A percentile compares a stretch with the other conserved stretches of the same genome.
Evolutionary conservation across 2,797 vertebrate genomes (phyloP).

Genomic region (Tragelaphus oryx): DNA sequence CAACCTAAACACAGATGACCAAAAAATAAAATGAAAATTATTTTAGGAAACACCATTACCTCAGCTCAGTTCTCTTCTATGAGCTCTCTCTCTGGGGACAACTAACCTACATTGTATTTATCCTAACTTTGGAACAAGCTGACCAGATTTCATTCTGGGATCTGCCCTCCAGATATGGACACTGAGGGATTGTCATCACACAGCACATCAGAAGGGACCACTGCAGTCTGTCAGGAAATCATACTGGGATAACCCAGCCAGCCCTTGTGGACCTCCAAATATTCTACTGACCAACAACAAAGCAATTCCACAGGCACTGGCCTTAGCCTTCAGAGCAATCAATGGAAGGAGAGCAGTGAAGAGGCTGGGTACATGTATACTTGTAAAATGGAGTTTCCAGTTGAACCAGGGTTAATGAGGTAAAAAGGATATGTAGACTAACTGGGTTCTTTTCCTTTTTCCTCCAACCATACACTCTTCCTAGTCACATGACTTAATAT

Average conservation of each 20-base stretch:
- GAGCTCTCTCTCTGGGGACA: background rate
- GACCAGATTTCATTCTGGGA: background rate
- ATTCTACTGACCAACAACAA: background rate
- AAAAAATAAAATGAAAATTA: background rate
- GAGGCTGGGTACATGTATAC: no score
- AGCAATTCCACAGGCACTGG: background rate
- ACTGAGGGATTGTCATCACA: background rate
- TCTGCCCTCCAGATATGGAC: background rate
- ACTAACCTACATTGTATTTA: background rate
- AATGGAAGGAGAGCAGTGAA: background rate
- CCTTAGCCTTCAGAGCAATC: background rate
- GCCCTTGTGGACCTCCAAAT: background rate
- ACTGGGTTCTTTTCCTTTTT: background rate
- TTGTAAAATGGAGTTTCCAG: background rate
- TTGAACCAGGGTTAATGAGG: background rate
- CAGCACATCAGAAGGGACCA: background rate
- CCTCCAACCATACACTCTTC: background rate
- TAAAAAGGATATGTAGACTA: background rate
- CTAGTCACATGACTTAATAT: background rate
- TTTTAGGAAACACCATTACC: background rate
- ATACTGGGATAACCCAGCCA: background rate
- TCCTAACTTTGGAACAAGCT: background rate
- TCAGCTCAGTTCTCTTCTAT: background rate
- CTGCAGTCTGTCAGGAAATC: background rate
- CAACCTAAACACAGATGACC: background rate